These are phyloP conservation scores for Aldabrachelys gigantea DNA, from an alignment of 2,113 vertebrate species.

Conservation along the genomic window DNA sequence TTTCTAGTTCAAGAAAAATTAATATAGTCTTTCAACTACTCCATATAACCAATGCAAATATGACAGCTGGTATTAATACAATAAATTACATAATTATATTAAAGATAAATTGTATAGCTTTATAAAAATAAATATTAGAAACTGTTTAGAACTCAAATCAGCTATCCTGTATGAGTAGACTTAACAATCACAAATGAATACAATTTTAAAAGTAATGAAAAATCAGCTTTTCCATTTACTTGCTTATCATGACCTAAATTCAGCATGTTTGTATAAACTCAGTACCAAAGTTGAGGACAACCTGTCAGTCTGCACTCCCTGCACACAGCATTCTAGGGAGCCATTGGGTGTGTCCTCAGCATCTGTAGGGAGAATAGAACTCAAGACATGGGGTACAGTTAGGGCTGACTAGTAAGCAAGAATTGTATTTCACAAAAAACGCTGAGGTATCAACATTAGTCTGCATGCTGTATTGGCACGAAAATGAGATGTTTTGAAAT, in stretches of 20 bases:
- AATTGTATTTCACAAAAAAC: background rate
- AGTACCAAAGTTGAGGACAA: background rate
- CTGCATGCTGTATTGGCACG: background rate
- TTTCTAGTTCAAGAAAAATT: conserved; percentile 56
- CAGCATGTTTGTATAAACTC: background rate
- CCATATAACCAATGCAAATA: conserved; percentile 58
- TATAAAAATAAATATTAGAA: conserved; percentile 56
- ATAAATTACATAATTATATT: conserved; percentile 68
- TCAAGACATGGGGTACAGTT: background rate
- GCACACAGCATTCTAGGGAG: background rate
- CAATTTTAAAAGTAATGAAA: conserved; percentile 11
- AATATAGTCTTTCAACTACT: conserved; percentile 35
- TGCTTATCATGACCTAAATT: background rate
- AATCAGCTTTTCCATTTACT: conserved; percentile 38
- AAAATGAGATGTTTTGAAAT: background rate
- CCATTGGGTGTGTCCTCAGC: background rate
- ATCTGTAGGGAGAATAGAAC: background rate
- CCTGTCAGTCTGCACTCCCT: background rate
- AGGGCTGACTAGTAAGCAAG: background rate
- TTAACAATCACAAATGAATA: background rate
- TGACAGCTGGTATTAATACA: conserved; percentile 72
- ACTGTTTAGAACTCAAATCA: conserved; percentile 56
- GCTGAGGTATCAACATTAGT: background rate
- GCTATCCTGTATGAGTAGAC: conserved; percentile 22
- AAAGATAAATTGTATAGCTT: conserved; percentile 60